A percentile compares a stretch with the other conserved stretches of the same genome.
These are phyloP conservation scores for Toxotes chatareus DNA, from an alignment of 2,113 vertebrate species.

Conservation along the genomic window DNA sequence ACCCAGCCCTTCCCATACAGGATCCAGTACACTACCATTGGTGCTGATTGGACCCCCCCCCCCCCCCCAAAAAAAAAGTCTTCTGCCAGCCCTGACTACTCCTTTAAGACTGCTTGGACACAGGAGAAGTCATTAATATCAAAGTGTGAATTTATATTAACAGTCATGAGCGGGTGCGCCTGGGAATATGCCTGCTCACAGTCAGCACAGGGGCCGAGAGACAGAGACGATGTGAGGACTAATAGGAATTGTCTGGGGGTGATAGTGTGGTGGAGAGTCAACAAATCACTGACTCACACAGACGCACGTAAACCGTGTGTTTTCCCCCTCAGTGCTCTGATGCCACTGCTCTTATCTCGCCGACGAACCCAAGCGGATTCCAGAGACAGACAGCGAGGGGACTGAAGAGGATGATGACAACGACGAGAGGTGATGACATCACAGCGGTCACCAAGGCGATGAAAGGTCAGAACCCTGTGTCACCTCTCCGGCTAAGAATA, in stretches of 20 bases:
- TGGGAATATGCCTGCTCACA: conserved; percentile 25
- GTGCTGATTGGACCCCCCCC: not conserved
- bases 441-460: conserved; percentile 69
- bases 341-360: conserved; percentile 8
- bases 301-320: not conserved
- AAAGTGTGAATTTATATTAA: conserved; percentile 48
- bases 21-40: too few relatives aligned
- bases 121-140: conserved; percentile 35
- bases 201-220: conserved; percentile 2
- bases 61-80: not conserved
- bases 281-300: not conserved
- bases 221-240: not conserved
- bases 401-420: conserved; percentile 13
- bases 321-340: conserved; percentile 2
- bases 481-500: conserved; percentile 64
- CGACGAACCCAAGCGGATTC: not conserved
- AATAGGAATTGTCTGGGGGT: conserved; percentile 11
- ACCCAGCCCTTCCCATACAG: too few relatives aligned
- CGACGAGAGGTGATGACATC: conserved; percentile 47
- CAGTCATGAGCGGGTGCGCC: conserved; percentile 22
- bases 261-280: not conserved
- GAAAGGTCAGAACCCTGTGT: conserved; percentile 67
- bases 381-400: not conserved
- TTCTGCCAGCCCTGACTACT: not conserved
- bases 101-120: not conserved